Evolutionary conservation across 2,113 vertebrate species (phyloP).

Genomic region (Pristiophorus japonicus): DNA sequence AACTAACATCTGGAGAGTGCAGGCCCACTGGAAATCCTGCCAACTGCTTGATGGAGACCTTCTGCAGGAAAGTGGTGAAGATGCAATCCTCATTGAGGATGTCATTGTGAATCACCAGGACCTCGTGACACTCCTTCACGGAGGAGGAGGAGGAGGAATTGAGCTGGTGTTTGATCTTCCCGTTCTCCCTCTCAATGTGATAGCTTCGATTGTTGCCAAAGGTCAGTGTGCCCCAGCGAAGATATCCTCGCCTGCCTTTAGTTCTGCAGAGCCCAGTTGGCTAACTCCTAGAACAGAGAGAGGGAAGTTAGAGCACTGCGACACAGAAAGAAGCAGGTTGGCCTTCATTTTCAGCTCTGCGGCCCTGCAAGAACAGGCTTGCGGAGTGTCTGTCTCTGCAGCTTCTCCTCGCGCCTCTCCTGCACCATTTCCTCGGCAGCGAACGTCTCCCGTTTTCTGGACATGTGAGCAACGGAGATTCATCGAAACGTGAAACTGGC

Average conservation of each 20-base stretch:
- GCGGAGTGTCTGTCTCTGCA: too few relatives aligned
- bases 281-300: neutral
- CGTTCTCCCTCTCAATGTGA: neutral
- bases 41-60: neutral
- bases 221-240: neutral
- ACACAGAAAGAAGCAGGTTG: neutral
- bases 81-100: neutral
- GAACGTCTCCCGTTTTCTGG: neutral
- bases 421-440: neutral
- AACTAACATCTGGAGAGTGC: neutral
- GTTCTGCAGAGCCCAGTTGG: neutral
- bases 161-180: too few relatives aligned
- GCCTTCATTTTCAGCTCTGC: neutral
- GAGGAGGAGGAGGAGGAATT: too few relatives aligned
- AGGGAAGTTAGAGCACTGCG: neutral
- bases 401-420: neutral
- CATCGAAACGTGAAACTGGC: neutral
- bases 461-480: neutral
- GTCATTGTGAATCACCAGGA: neutral
- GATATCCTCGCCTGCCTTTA: neutral
- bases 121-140: neutral
- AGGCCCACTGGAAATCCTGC: too few relatives aligned
- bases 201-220: neutral
- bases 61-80: neutral
- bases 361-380: neutral